Evolutionary conservation across 2,113 vertebrate genomes (phyloP), one percentile per base, ranked within the genome.

Genomic region (Sprattus sprattus): DNA sequence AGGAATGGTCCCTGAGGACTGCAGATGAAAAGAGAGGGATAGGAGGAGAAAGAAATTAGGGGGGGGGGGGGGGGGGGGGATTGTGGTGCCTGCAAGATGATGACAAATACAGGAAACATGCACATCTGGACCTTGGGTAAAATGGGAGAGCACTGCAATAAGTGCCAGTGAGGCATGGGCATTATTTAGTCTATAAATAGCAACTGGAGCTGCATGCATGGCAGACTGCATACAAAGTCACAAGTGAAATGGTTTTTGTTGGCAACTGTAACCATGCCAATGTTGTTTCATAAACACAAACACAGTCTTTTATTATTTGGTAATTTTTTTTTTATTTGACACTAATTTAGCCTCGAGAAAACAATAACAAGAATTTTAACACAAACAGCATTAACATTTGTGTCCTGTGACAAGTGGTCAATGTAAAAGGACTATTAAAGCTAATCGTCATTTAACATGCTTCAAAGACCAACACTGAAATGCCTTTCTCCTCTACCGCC

Each of bases 401-500:
- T 11, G n/a, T 64, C n/a, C 22, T n/a, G 7, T 64, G 28, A 44
- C 71, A 28, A 15, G 7, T 4, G n/a, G 2, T 39, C 39, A 28
- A 71, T 71, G 71, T 39, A 78, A 78, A 78, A 78, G 11, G 28
- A 39, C 71, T 39, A 13, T 4, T 4, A 78, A 11, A 39, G 28
- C 32, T 39, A 78, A 6, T 11, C 15, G 15, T 39, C 28, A 78
- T 78, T 10, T 32, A 0, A 28, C 71, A 78, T 13, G 32, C 28
- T 78, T 78, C 25, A 15, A 78, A 78, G 71, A 4, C 46, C 87
- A 57, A 64, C 82, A 75, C 25, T 64, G 64, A 67, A 28, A 45
- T 83, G 84, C 57, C 78, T 6, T 8, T 57, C 67, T 82, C 49
- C 81, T 84, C 50, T 87, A 32, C 85, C 32, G 75, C 20, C 39